Evolutionary conservation across 2,797 vertebrate genomes (phyloP).

Genomic region (Tachyglossus aculeatus): DNA sequence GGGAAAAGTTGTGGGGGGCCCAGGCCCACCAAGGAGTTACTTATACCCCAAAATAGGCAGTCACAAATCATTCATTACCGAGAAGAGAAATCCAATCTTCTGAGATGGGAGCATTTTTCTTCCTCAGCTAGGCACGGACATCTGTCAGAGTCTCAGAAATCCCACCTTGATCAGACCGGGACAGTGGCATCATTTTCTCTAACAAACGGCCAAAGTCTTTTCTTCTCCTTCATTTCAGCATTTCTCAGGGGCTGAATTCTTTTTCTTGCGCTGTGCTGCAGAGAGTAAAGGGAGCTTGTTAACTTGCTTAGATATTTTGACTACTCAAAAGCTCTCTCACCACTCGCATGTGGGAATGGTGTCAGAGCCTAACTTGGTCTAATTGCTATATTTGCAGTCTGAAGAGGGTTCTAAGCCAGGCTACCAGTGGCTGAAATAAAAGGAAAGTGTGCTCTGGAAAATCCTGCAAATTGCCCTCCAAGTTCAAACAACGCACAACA

Average conservation of each 20-base stretch:
- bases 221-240: conserved; percentile 77
- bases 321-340: conserved; percentile 92
- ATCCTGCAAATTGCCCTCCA: conserved; percentile 92
- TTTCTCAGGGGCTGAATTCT: conserved; percentile 86
- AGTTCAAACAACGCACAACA: conserved; percentile 83
- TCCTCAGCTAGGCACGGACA: conserved; percentile 64
- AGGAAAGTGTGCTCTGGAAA: conserved; percentile 90
- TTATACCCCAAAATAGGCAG: conserved; percentile 57
- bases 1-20: conserved; percentile 29
- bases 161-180: conserved; percentile 89
- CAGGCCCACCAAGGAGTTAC: conserved; percentile 81
- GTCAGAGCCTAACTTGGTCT: conserved; percentile 96
- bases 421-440: conserved; percentile 92
- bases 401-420: conserved; percentile 88
- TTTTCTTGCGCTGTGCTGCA: conserved; percentile 87
- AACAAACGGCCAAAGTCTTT: conserved; percentile 85
- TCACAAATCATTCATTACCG: conserved; percentile 82
- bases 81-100: conserved; percentile 70
- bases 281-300: conserved; percentile 96
- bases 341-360: conserved; percentile 97
- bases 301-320: conserved; percentile 95
- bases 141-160: conserved; percentile 70
- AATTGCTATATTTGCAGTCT: conserved; percentile 98
- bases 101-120: conserved; percentile 69
- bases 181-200: conserved; percentile 84